Evolutionary conservation across 2,113 vertebrate species (phyloP).

Genomic region (Phodopus roborovskii): DNA sequence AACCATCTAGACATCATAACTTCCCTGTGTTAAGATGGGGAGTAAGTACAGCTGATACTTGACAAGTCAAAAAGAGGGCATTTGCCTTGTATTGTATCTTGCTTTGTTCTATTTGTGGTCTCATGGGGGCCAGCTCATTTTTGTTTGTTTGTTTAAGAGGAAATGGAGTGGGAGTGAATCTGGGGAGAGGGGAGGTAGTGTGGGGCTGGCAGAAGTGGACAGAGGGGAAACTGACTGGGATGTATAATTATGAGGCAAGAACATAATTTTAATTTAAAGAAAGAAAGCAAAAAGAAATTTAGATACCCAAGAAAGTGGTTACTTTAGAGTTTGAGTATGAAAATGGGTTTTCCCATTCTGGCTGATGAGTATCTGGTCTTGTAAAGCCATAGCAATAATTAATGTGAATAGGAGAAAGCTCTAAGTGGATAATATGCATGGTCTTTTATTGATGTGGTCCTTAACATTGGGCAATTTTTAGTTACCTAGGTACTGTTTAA

Average conservation of each 20-base stretch:
- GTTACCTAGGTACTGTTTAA: neutral
- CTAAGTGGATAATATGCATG: neutral
- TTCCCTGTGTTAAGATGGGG: neutral
- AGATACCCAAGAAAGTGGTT: slow-evolving; percentile 1
- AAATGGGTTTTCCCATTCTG: slow-evolving; percentile 4
- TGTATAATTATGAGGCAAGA: neutral
- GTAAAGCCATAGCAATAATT: neutral
- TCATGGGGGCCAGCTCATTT: neutral
- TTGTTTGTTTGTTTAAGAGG: neutral
- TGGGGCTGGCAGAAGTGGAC: neutral
- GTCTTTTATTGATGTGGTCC: neutral
- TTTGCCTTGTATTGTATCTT: neutral
- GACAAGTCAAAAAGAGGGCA: neutral
- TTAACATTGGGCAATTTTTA: neutral
- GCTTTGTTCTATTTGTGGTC: neutral
- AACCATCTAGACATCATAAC: neutral
- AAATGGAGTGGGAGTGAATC: neutral
- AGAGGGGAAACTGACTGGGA: neutral
- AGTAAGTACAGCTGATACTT: neutral
- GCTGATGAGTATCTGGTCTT: neutral
- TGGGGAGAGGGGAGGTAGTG: neutral
- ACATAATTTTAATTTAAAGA: neutral
- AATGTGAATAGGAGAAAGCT: neutral
- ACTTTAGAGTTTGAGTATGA: neutral
- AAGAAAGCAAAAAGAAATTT: neutral